A percentile compares a stretch with the other conserved stretches of the same genome.
Evolutionary conservation across 2,888 invertebrate species (phyloP).

Genomic region (Myopa testacea): DNA sequence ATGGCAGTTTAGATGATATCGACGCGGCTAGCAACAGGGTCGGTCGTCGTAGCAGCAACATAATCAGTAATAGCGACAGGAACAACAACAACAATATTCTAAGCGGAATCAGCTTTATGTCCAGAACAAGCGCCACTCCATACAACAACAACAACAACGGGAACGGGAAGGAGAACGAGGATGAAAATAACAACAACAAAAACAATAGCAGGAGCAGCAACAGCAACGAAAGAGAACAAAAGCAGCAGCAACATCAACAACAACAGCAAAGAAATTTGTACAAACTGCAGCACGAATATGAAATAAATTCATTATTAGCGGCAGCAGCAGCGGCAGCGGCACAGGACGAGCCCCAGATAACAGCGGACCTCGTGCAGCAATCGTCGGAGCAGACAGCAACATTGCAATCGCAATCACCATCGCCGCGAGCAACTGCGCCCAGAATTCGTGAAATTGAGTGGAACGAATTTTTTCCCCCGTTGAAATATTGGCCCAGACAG

Average conservation of each 20-base stretch:
- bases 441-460: slow-evolving; percentile 46
- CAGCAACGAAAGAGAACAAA: slow-evolving; percentile 40
- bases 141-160: slow-evolving; percentile 20
- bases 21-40: not conserved
- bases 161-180: slow-evolving; percentile 23
- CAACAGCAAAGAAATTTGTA: slow-evolving; percentile 44
- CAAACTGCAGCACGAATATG: slow-evolving; percentile 27
- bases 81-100: slow-evolving; percentile 45
- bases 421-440: slow-evolving; percentile 46
- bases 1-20: slow-evolving; percentile 17
- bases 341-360: not conserved
- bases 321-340: slow-evolving; percentile 13
- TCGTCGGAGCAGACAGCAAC: not conserved
- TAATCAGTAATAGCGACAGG: slow-evolving; percentile 37
- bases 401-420: slow-evolving; percentile 30
- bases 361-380: slow-evolving; percentile 13
- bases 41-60: slow-evolving; percentile 43
- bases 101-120: slow-evolving; percentile 44
- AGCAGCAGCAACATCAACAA: slow-evolving; percentile 43
- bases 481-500: slow-evolving; percentile 55
- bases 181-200: not conserved
- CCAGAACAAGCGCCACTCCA: slow-evolving; percentile 32
- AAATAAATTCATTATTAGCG: slow-evolving; percentile 27
- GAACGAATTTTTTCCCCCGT: slow-evolving; percentile 54
- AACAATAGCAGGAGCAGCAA: slow-evolving; percentile 36